phyloP scores from a whole-genome alignment of 2,113 vertebrate genomes.

The Ochotona curzoniae region DNA sequence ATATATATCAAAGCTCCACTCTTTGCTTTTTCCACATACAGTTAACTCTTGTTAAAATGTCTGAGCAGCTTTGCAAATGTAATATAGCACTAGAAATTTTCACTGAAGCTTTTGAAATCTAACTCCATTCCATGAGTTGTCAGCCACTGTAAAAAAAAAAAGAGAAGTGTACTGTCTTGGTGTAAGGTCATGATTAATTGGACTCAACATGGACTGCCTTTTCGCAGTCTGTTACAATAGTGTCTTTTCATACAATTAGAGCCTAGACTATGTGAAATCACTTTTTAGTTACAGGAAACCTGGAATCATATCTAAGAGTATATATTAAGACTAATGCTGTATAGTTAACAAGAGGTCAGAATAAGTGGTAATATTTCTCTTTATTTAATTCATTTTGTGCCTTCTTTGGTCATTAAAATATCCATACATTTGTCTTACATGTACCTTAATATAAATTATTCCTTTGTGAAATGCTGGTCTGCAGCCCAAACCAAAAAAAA shows the following conservation, averaged over 20 bases:
- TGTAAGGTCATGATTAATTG: conserved; percentile 83
- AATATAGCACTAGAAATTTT: conserved; percentile 80
- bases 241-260: conserved; percentile 85
- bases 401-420: conserved; percentile 80
- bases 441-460: conserved; percentile 76
- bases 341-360: conserved; percentile 79
- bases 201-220: conserved; percentile 82
- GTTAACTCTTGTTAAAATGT: conserved; percentile 80
- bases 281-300: conserved; percentile 80
- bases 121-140: conserved; percentile 86
- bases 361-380: conserved; percentile 74
- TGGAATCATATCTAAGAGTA: conserved; percentile 75
- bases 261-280: conserved; percentile 71
- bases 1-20: conserved; percentile 61
- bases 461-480: conserved; percentile 71
- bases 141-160: conserved; percentile 74
- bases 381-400: conserved; percentile 84
- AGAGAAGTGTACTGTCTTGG: conserved; percentile 83
- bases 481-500: conserved; percentile 57
- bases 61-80: conserved; percentile 80
- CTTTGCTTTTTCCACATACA: conserved; percentile 75
- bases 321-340: conserved; percentile 80
- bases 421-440: conserved; percentile 59
- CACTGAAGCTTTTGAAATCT: conserved; percentile 85
- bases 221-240: conserved; percentile 83